Base-by-base conservation (phyloP, 2,113 vertebrate genomes). In the Pteronura brasiliensis region DNA sequence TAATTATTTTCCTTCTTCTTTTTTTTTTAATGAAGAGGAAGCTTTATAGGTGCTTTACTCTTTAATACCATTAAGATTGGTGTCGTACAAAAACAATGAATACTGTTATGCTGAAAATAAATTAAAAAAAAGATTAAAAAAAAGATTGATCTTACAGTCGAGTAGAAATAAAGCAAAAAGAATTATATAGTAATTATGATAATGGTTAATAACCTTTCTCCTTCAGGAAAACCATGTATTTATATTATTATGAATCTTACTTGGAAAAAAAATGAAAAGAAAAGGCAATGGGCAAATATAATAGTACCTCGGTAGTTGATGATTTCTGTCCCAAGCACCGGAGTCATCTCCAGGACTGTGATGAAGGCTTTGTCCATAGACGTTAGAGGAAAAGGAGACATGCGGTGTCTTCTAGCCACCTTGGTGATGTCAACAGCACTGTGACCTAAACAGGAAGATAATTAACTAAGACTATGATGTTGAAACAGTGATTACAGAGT, bases 281-380 rank as follows among this genome's bases (percentile, higher is more conserved):
- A 93, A 97, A 82, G 49, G 59, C 44, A 95, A 76, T 12, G 34
- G 55, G 74, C 0, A 74, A 93, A 82, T 42, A 20, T 57, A 61
- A 61, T 3, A 92, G 65, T 99, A 99, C 99, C 99, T 99, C 99
- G 99, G 98, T 99, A 99, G 98, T 99, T 99, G 98, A 99, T 99
- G 98, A 99, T 99, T 99, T 99, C 99, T 97, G 99, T 99, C 98
- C 99, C 99, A 98, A 99, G 99, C 98, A 99, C 99, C 74, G 99
- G 99, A 47, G 99, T 99, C 99, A 99, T 99, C 99, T 99, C 99
- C 98, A 99, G 99, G 98, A 99, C 99, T 98, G 99, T 99, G 99
- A 99, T 99, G 99, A 99, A 99, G 99, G 99, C 99, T 99, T 99
- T 99, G 99, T 99, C 99, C 99, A 99, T 99, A 96, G 99, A 99